phyloP scores from a whole-genome alignment of 2,113 vertebrate species.

The Triplophysa tibetana region DNA sequence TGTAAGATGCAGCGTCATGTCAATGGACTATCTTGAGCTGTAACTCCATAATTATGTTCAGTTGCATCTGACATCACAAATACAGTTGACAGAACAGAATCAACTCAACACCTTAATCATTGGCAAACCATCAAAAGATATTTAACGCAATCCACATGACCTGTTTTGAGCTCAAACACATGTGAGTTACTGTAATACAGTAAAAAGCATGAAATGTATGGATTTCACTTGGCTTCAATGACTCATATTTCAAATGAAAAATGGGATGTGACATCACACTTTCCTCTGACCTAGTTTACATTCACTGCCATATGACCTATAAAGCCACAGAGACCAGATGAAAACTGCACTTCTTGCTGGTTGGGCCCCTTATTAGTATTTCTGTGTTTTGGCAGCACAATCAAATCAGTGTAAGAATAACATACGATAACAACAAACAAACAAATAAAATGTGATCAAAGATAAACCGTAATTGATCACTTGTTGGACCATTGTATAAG shows the following conservation, averaged over 20 bases:
- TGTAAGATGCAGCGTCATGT: too few species aligned
- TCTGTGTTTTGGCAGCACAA: not conserved
- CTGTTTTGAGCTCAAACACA: not conserved
- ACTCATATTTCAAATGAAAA: constrained; percentile 5
- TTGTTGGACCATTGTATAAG: too few species aligned
- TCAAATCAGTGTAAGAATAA: not conserved
- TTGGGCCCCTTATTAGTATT: not conserved
- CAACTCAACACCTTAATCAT: not conserved
- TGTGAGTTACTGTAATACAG: constrained; percentile 10
- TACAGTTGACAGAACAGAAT: too few species aligned
- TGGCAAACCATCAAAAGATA: not conserved
- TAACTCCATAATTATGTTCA: too few species aligned
- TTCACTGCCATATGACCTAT: not conserved
- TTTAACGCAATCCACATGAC: not conserved
- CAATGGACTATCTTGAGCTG: too few species aligned
- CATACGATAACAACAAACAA: not conserved
- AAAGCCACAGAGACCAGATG: not conserved
- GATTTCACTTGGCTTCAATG: constrained; percentile 25
- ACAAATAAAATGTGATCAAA: too few species aligned
- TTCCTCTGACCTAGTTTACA: not conserved
- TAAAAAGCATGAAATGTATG: constrained; percentile 36
- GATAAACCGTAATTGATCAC: too few species aligned
- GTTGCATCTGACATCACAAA: too few species aligned
- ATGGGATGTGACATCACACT: not conserved
- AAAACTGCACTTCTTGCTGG: not conserved